Evolutionary conservation across 2,888 invertebrate species (phyloP).

Genomic region (Alloplasta piceator): DNA sequence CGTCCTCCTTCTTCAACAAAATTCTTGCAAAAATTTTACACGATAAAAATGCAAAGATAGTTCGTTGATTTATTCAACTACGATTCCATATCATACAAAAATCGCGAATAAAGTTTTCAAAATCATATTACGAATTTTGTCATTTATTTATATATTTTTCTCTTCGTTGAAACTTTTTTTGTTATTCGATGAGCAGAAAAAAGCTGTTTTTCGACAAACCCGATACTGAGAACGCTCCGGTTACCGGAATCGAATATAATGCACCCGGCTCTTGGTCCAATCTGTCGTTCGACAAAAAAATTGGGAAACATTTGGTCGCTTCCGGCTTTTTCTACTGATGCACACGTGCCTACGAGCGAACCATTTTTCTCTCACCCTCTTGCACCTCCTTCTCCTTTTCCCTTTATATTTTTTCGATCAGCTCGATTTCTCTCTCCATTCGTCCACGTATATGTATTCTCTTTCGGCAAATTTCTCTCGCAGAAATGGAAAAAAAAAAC

Average conservation of each 20-base stretch:
- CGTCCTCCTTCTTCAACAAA: too few relatives aligned
- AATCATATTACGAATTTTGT: background rate
- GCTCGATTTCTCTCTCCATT: constrained; percentile 48
- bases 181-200: background rate
- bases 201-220: background rate
- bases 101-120: background rate
- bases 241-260: constrained; percentile 39
- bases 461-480: constrained; percentile 53
- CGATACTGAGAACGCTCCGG: constrained; percentile 10
- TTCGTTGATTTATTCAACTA: too few relatives aligned
- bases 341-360: constrained; percentile 56
- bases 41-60: too few relatives aligned
- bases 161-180: background rate
- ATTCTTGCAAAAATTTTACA: too few relatives aligned
- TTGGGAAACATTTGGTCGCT: constrained; percentile 68
- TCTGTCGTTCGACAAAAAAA: constrained; percentile 61
- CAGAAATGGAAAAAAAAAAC: constrained; percentile 42
- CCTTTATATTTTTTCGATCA: constrained; percentile 47
- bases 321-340: constrained; percentile 64
- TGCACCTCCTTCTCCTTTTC: constrained; percentile 25
- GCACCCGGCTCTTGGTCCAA: constrained; percentile 16
- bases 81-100: background rate
- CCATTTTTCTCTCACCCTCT: constrained; percentile 41
- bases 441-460: constrained; percentile 31
- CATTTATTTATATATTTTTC: background rate